A percentile compares a stretch with the other conserved stretches of the same genome.
Evolutionary conservation across 2,888 invertebrate genomes (phyloP).

Genomic region (Cheilosia impressa): DNA sequence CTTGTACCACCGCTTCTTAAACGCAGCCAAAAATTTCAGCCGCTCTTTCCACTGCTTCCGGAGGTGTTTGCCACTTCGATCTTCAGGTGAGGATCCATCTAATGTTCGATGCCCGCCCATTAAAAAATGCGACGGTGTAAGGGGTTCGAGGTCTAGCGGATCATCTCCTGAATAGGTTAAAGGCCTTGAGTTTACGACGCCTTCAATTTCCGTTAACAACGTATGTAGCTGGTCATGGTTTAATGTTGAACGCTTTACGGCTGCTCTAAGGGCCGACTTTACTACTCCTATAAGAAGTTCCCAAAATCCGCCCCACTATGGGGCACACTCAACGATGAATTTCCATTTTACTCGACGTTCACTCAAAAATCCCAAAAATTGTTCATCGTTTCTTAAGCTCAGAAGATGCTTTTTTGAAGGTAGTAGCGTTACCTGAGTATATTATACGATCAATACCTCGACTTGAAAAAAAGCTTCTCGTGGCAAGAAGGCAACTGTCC

Average conservation of each 20-base stretch:
- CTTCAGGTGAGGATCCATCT: neutral
- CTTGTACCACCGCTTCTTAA: conserved; percentile 43
- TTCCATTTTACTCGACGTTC: conserved; percentile 15
- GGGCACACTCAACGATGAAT: conserved; percentile 9
- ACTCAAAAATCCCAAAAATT: conserved; percentile 28
- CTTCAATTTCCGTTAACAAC: conserved; percentile 31
- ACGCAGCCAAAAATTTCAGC: conserved; percentile 25
- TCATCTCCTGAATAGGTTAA: conserved; percentile 37
- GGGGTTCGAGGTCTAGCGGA: conserved; percentile 24
- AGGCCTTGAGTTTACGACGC: conserved; percentile 33
- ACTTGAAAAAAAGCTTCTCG: no score
- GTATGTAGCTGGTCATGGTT: conserved; percentile 35
- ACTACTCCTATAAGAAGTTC: conserved; percentile 44
- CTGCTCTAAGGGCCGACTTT: conserved; percentile 36
- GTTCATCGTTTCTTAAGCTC: neutral
- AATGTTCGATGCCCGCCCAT: neutral
- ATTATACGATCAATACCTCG: no score
- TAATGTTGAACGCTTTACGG: conserved; percentile 13
- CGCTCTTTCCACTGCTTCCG: conserved; percentile 45
- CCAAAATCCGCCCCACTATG: conserved; percentile 27
- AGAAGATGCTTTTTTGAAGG: conserved; percentile 29
- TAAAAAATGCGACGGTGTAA: conserved; percentile 30
- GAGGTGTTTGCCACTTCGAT: conserved; percentile 15
- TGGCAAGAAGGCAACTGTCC: no score
- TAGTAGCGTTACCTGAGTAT: no score